These are phyloP conservation scores for Leptobrachium leishanense DNA, from an alignment of 2,113 vertebrate species.

Conservation along the genomic window DNA sequence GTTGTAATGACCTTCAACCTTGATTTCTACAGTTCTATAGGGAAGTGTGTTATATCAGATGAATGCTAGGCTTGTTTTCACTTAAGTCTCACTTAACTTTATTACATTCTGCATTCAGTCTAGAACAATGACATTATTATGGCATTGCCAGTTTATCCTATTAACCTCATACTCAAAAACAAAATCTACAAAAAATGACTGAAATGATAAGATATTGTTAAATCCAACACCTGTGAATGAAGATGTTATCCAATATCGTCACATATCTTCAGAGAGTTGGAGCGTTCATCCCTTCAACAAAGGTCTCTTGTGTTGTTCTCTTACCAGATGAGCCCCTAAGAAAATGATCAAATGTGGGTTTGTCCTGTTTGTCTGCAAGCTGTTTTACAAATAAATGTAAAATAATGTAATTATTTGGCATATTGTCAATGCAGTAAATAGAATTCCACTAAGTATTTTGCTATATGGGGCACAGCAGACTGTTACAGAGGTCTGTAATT, in stretches of 20 bases:
- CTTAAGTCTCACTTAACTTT: constrained; percentile 81
- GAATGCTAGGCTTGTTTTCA: constrained; percentile 79
- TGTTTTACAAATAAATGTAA: too few relatives aligned
- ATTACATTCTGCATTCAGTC: constrained; percentile 81
- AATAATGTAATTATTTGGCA: too few relatives aligned
- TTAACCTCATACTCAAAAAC: constrained; percentile 66
- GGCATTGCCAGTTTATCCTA: constrained; percentile 83
- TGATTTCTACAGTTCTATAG: constrained; percentile 73
- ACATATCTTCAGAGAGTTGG: constrained; percentile 48
- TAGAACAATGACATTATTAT: constrained; percentile 81
- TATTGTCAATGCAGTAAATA: too few relatives aligned
- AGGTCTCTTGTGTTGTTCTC: constrained; percentile 65
- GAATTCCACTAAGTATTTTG: too few relatives aligned
- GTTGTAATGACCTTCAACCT: constrained; percentile 82
- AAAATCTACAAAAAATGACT: constrained; percentile 75
- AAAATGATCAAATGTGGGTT: constrained; percentile 38
- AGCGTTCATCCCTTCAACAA: constrained; percentile 63
- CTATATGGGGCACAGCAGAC: too few relatives aligned
- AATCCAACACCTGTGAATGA: constrained; percentile 63
- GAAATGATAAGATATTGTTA: constrained; percentile 58
- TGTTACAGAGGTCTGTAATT: too few relatives aligned
- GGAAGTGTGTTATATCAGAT: constrained; percentile 67
- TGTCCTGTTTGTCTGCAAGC: constrained; percentile 54
- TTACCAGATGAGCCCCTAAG: constrained; percentile 56
- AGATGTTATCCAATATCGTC: constrained; percentile 59